These are phyloP conservation scores for Graphium colonna DNA, from an alignment of 2,888 invertebrate genomes.

Conservation along the genomic window DNA sequence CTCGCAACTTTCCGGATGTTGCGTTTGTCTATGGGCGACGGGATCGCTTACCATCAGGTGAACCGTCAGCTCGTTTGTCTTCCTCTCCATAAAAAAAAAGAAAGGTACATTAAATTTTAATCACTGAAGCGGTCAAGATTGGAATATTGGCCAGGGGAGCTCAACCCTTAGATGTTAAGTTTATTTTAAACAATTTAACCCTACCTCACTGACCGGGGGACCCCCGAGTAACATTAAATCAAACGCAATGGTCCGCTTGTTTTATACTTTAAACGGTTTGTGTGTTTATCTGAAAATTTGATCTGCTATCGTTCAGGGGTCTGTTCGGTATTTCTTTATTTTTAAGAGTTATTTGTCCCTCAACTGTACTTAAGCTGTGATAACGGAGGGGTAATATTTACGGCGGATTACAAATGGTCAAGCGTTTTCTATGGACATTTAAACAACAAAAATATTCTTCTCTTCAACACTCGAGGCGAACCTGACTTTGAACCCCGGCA, in stretches of 20 bases:
- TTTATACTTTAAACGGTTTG: constrained; percentile 51
- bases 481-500: no score
- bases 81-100: no score
- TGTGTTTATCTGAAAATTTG: constrained; percentile 57
- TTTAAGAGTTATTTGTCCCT: constrained; percentile 71
- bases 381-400: constrained; percentile 34
- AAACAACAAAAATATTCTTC: no score
- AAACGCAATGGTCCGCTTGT: constrained; percentile 43
- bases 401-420: not conserved
- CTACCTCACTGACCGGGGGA: constrained; percentile 50
- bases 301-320: constrained; percentile 56
- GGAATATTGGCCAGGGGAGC: constrained; percentile 39
- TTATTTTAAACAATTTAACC: constrained; percentile 68
- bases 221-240: constrained; percentile 63
- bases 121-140: constrained; percentile 40
- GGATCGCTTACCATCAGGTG: no score
- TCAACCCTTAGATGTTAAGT: constrained; percentile 57
- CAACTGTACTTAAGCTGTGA: constrained; percentile 50
- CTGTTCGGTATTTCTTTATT: constrained; percentile 60
- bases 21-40: no score
- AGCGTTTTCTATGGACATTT: not conserved
- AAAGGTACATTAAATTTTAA: no score
- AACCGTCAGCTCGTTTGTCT: no score
- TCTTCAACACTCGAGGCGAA: no score
- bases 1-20: no score